A percentile compares a stretch with the other conserved stretches of the same genome.
phyloP scores from a whole-genome alignment of 2,888 invertebrate genomes.

The Thereva nobilitata region DNA sequence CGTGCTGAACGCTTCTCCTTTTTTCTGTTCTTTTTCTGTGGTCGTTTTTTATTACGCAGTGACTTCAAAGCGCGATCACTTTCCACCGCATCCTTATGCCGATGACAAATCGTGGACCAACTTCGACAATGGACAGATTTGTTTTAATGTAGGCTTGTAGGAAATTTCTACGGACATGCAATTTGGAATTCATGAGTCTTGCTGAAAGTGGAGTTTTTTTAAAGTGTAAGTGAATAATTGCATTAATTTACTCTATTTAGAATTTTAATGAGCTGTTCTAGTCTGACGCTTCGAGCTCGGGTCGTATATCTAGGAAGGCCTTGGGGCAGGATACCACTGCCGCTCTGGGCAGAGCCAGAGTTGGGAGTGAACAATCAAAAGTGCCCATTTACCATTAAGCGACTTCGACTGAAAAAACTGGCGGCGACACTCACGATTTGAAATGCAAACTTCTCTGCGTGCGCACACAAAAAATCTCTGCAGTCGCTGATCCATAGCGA shows the following conservation, averaged over 20 bases:
- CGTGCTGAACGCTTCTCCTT: not conserved
- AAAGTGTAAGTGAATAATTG: slow-evolving; percentile 27
- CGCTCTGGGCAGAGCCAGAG: too few relatives aligned
- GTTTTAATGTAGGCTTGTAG: slow-evolving; percentile 22
- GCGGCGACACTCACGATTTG: not conserved
- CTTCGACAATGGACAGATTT: slow-evolving; percentile 10
- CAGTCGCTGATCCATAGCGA: slow-evolving; percentile 19
- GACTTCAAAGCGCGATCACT: slow-evolving; percentile 5
- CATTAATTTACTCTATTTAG: slow-evolving; percentile 20
- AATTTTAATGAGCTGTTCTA: slow-evolving; percentile 9
- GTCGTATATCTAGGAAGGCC: not conserved
- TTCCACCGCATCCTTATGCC: slow-evolving; percentile 9
- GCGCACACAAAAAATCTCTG: slow-evolving; percentile 21
- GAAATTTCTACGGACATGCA: slow-evolving; percentile 14
- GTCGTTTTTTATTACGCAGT: slow-evolving; percentile 18
- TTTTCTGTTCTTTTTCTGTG: slow-evolving; percentile 26
- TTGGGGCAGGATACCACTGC: too few relatives aligned
- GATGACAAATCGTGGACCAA: not conserved
- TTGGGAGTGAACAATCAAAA: too few relatives aligned
- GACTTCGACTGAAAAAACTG: slow-evolving; percentile 7
- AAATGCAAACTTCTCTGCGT: slow-evolving; percentile 7
- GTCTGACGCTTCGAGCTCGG: not conserved
- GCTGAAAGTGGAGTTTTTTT: slow-evolving; percentile 22
- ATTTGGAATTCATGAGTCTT: slow-evolving; percentile 26
- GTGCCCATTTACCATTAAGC: too few relatives aligned